Evolutionary conservation across 2,113 vertebrate genomes (phyloP).

Genomic region (Theristicus caerulescens): DNA sequence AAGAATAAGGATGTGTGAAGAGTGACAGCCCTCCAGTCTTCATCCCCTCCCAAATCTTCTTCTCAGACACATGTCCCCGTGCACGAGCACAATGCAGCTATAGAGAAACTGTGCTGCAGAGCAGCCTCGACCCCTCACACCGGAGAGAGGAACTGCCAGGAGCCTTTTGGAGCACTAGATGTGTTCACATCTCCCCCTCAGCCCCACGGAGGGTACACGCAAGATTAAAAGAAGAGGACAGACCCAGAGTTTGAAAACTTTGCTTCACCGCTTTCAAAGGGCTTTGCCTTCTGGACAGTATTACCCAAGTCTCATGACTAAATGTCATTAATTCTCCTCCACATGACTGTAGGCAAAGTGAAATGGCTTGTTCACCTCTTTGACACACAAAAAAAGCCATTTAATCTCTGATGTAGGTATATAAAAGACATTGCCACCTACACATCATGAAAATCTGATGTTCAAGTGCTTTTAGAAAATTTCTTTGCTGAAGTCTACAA

Average conservation of each 20-base stretch:
- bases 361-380: background rate
- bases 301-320: background rate
- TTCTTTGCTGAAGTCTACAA: background rate
- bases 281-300: background rate
- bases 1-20: background rate
- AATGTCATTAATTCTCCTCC: background rate
- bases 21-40: background rate
- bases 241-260: background rate
- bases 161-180: background rate
- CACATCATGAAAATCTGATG: background rate
- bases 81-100: fast-evolving
- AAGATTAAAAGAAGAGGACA: background rate
- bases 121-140: background rate
- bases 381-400: background rate
- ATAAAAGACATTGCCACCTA: background rate
- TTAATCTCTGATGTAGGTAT: background rate
- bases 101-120: fast-evolving
- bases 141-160: background rate
- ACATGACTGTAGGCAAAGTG: background rate
- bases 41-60: background rate
- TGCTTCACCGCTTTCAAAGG: background rate
- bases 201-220: fast-evolving
- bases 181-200: no score
- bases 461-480: background rate
- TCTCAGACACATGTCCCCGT: background rate